Base-by-base conservation (phyloP, 2,113 vertebrate species). In the Sylvietta virens region DNA sequence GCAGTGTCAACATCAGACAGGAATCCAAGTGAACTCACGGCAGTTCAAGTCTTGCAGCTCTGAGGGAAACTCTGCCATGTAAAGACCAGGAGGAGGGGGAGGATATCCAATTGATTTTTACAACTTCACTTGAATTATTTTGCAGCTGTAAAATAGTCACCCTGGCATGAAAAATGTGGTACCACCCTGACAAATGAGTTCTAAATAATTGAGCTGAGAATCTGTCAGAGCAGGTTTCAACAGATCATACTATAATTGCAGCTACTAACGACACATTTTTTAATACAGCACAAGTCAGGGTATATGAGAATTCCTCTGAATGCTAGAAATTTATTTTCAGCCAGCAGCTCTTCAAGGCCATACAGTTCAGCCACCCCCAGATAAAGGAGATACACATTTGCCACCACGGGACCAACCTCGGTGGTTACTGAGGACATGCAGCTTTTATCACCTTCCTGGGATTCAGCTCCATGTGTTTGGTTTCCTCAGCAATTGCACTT, bases 171-270 rank as follows among this genome's bases (percentile, higher is more conserved):
- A 96, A 27, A 66, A 78, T 9, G 15, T 45, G 27, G 72, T 61
- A 65, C 42, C 79, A 69, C 58, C 82, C 86, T 90, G 85, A 96
- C 44, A 94, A 91, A 95, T 70, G 19, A 88, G 50, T 69, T 69
- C 73, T 95, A 88, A 95, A 94, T 96, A 95, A 96, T 31, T 96
- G 50, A 96, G 72, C 48, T 2, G 42, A 84, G 51, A 62, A 90
- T 90, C 71, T 88, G 74, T 88, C 83, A 83, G 64, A 88, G 37
- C 78, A 83, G 24, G 72, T 91, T 70, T 76, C 64, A 91, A 60
- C 65, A 92, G 57, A 80, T 86, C 61, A 78, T 42, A 45, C 18
- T n/a, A 3, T 84, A 96, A 95, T 44, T 92, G 89, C 64, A 81
- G 89, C 72, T 88, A 93, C 94, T 96, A 96, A 86, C 21, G 4